Evolutionary conservation across 2,797 vertebrate species (phyloP).

Genomic region (Alca torda): DNA sequence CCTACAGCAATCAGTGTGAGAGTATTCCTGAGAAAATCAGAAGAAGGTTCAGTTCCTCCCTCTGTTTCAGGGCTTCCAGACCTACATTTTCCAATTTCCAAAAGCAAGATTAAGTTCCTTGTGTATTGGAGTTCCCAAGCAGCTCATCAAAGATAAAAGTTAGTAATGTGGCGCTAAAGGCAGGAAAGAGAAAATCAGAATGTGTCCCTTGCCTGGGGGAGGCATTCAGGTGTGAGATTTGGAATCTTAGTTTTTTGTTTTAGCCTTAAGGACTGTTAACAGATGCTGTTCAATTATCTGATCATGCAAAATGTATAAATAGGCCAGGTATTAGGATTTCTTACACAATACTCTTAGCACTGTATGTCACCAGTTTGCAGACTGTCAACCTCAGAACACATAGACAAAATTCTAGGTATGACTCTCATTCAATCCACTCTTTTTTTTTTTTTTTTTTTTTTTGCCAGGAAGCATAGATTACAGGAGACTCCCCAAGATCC

Average conservation of each 20-base stretch:
- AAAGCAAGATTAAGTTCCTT: background rate
- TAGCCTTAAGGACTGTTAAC: background rate
- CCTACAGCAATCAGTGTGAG: accelerated
- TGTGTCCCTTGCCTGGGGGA: background rate
- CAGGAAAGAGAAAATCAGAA: background rate
- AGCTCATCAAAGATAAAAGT: background rate
- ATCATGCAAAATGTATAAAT: background rate
- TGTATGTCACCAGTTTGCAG: background rate
- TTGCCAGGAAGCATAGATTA: background rate
- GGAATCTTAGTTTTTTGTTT: background rate
- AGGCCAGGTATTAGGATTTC: background rate
- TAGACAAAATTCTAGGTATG: background rate
- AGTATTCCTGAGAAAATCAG: background rate
- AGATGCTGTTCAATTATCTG: background rate
- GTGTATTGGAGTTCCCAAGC: background rate
- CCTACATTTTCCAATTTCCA: background rate
- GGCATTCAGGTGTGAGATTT: background rate
- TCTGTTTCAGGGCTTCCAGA: background rate
- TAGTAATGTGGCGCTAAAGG: background rate
- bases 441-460: background rate
- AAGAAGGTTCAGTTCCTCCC: background rate
- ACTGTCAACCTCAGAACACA: background rate
- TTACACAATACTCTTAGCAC: background rate
- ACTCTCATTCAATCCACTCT: background rate
- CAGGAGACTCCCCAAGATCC: background rate